These are phyloP conservation scores for Potorous gilbertii DNA, from an alignment of 2,797 vertebrate species.

Conservation along the genomic window DNA sequence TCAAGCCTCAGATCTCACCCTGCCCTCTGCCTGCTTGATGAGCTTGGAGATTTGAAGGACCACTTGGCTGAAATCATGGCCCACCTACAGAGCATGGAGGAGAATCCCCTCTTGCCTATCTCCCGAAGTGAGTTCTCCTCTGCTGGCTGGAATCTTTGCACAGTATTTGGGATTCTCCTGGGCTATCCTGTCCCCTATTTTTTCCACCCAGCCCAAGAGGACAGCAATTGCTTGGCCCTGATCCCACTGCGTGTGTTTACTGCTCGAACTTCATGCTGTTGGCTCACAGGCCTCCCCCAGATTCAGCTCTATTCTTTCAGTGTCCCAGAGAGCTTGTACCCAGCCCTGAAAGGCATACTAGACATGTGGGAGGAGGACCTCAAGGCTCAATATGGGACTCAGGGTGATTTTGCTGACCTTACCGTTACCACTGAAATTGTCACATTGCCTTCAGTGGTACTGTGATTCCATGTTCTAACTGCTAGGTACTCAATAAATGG, in stretches of 20 bases:
- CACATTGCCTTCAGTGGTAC: slow-evolving; percentile 88
- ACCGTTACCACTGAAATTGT: slow-evolving; percentile 86
- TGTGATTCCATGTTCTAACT: slow-evolving; percentile 69
- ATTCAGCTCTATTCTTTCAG: slow-evolving; percentile 93
- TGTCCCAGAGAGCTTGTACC: slow-evolving; percentile 87
- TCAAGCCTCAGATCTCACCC: slow-evolving; percentile 84
- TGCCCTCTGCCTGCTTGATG: slow-evolving; percentile 61
- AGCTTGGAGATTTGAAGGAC: slow-evolving; percentile 72
- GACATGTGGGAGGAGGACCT: slow-evolving; percentile 87
- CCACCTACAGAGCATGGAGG: slow-evolving; percentile 77
- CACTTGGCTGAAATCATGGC: slow-evolving; percentile 80
- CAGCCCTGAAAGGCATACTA: slow-evolving; percentile 78
- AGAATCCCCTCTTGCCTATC: slow-evolving; percentile 47
- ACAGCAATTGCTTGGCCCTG: slow-evolving; percentile 92
- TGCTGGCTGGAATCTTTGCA: slow-evolving; percentile 91
- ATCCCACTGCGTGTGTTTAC: slow-evolving; percentile 89
- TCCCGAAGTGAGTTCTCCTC: slow-evolving; percentile 79
- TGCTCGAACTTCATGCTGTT: slow-evolving; percentile 84
- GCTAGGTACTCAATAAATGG: slow-evolving; percentile 7
- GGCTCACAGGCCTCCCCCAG: slow-evolving; percentile 71
- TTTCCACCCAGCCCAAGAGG: slow-evolving; percentile 85
- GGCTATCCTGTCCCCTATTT: slow-evolving; percentile 93
- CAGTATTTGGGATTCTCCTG: slow-evolving; percentile 91
- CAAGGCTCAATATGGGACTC: slow-evolving; percentile 84
- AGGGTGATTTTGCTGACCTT: slow-evolving; percentile 89